Percentiles rank a stretch among this genome's conserved stretches.
Conservation (phyloP, 1,140 invertebrate species). For the Rhopalosiphum padi region DNA sequence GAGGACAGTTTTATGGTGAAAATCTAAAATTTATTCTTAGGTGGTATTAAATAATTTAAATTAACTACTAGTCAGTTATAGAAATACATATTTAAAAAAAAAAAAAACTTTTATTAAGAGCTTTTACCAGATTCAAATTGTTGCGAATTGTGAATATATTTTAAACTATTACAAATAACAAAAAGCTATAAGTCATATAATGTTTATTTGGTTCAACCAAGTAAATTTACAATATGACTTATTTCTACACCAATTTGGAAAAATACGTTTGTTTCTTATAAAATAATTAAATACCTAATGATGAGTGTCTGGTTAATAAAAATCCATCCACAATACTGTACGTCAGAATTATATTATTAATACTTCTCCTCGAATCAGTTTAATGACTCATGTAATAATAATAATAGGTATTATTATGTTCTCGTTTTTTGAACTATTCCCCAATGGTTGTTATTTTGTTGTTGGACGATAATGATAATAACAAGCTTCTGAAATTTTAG, state of each 20-base stretch:
- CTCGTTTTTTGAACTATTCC: not conserved
- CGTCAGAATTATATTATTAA: not conserved
- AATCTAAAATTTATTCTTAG: not conserved
- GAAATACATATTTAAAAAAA: not conserved
- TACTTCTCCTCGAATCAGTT: not conserved
- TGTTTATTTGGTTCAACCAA: not conserved
- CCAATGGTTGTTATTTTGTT: not conserved
- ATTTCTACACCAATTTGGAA: not conserved
- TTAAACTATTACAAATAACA: no score
- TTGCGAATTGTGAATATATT: no score
- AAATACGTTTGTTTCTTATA: not conserved
- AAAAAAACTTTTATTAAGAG: no score
- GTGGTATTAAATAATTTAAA: no score
- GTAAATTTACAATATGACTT: not conserved
- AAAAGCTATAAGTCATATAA: not conserved
- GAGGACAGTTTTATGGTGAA: not conserved
- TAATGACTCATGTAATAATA: not conserved
- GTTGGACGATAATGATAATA: not conserved
- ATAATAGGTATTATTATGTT: not conserved
- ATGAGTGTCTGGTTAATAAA: not conserved
- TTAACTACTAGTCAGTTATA: not conserved
- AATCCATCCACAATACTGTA: not conserved
- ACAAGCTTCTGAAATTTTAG: not conserved
- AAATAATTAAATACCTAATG: not conserved
- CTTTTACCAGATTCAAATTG: no score